Conservation (phyloP, 92 coral and sea anemone species). For the Porites rus region DNA sequence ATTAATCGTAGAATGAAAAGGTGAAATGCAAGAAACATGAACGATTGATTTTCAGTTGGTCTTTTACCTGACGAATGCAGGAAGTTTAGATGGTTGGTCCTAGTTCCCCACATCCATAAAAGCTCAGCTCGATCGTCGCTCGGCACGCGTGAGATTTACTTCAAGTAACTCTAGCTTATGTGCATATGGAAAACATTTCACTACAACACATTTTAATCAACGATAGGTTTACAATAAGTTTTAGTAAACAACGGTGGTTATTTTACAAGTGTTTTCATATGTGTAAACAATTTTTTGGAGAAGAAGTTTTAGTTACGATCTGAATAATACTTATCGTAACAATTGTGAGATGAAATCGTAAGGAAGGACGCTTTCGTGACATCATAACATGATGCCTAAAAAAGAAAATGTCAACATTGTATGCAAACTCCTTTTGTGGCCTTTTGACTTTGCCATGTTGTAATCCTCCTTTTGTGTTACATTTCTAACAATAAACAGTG, state of each 20-base stretch:
- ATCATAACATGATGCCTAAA: not conserved
- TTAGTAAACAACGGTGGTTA: too few species aligned
- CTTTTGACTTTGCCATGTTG: too few species aligned
- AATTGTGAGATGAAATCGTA: too few species aligned
- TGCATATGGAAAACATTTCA: conserved; percentile 13
- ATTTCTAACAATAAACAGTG: too few species aligned
- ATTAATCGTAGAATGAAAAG: not conserved
- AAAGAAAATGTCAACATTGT: not conserved
- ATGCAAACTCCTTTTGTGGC: too few species aligned
- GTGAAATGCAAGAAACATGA: not conserved
- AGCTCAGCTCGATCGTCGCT: conserved; percentile 2
- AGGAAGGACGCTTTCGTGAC: not conserved
- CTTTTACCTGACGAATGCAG: not conserved
- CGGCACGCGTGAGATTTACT: not conserved
- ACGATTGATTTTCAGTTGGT: not conserved
- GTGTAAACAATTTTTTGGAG: too few species aligned
- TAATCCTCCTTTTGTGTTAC: too few species aligned
- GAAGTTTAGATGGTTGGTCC: not conserved
- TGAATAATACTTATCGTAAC: too few species aligned
- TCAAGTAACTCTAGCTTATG: not conserved
- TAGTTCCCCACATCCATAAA: not conserved
- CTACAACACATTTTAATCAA: not conserved
- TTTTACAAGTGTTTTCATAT: too few species aligned
- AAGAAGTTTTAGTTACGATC: too few species aligned
- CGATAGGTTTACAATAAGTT: not conserved